phyloP scores from a whole-genome alignment of 2,797 vertebrate genomes.

The Triplophysa bombifrons region DNA sequence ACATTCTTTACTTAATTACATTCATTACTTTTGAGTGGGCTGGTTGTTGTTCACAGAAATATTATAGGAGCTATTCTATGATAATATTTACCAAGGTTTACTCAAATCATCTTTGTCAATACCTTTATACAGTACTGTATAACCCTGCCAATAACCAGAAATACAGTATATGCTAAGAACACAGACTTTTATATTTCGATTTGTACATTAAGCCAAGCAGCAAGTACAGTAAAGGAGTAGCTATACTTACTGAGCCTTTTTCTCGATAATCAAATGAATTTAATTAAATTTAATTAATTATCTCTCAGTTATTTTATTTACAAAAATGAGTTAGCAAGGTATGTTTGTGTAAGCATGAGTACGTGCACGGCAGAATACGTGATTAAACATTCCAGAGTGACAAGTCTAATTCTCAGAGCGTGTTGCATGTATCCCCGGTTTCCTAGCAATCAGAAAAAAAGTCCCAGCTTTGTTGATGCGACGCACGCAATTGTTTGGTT shows the following conservation, averaged over 20 bases:
- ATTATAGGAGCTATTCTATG: background rate
- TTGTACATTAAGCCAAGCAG: conserved; percentile 56
- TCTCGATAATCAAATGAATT: conserved; percentile 12
- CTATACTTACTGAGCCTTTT: background rate
- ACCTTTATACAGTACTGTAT: conserved; percentile 7
- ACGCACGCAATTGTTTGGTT: conserved; percentile 47
- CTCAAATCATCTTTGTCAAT: conserved; percentile 38
- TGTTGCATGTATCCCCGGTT: background rate
- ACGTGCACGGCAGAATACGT: conserved; percentile 11
- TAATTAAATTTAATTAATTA: background rate
- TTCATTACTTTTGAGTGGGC: background rate
- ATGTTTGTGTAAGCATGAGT: conserved; percentile 49
- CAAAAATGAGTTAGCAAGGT: background rate
- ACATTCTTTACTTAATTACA: background rate
- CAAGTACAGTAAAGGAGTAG: background rate
- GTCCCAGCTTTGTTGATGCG: conserved; percentile 42
- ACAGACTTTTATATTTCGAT: conserved; percentile 29
- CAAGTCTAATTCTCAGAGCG: conserved; percentile 28
- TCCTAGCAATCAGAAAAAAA: conserved; percentile 24
- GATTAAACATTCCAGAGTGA: conserved; percentile 34
- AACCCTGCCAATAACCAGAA: background rate
- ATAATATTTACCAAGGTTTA: background rate
- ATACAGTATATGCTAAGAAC: background rate
- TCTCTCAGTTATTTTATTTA: background rate
- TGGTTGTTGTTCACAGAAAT: background rate